Base-by-base conservation (phyloP, 2,888 invertebrate species). In the Aphodius sticticus region DNA sequence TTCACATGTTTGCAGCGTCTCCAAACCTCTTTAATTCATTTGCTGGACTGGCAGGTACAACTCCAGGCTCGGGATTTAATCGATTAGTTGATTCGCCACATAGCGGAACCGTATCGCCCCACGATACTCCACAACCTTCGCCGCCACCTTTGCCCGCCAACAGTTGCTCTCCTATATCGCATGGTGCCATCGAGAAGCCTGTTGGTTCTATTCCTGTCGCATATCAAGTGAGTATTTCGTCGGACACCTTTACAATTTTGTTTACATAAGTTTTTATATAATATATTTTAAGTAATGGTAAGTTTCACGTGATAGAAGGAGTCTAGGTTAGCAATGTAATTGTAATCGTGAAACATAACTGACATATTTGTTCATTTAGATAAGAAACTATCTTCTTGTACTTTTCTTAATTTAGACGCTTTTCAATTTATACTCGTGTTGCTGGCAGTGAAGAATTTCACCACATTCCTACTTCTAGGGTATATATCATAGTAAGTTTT, bases 61-160 rank as follows among this genome's bases (percentile, higher is more conserved):
- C 86, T 35, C 77, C 83, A 69, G 83, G 83, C 70, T 81, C 84
- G 37, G 84, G 83, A 38, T 84, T 83, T 83, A 80, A 82, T n/a
- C 84, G 86, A 69, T 82, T 85, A 69, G 85, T 86, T 5, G 88
- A 87, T 77, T 90, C 91, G 80, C 87, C 88, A 7, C 87, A 87
- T 77, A 87, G 86, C 81, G 85, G 84, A 26, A 84, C 86, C 69
- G 86, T 84, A 12, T 90, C 91, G 37, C 91, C 91, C 36, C 89
- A 90, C 78, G 83, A 89, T 82, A 90, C 91, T 69, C 91, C 91
- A 16, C 90, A 90, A 82, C 89, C 90, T 16, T 91, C 91, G 16
- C 91, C 89, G 53, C 89, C 89, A 69, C 87, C 87, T 76, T 69
- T 79, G 77, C 84, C 86, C 5, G 87, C 87, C 69, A 88, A 86